Evolutionary conservation across 37 sponge, comb jelly and placozoan genomes (phyloP).

Genomic region (Mnemiopsis leidyi): DNA sequence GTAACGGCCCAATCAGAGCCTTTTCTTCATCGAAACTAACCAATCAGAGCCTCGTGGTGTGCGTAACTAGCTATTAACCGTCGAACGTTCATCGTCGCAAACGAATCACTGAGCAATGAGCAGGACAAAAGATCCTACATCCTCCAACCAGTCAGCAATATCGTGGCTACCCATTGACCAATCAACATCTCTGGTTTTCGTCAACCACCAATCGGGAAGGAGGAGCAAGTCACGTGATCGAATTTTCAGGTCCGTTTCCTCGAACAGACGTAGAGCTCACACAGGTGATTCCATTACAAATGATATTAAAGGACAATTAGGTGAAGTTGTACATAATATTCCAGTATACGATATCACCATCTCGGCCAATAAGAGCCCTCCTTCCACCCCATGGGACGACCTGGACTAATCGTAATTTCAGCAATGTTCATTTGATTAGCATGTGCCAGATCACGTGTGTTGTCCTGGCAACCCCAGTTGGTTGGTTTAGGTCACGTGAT

Average conservation of each 20-base stretch:
- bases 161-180: too few species aligned
- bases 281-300: constrained; percentile 21
- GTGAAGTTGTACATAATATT: constrained; percentile 5
- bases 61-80: too few species aligned
- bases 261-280: not conserved
- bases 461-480: not conserved
- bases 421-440: not conserved
- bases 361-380: not conserved
- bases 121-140: not conserved
- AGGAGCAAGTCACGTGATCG: not conserved
- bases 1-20: not conserved
- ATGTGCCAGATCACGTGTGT: not conserved
- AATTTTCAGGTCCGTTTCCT: not conserved
- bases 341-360: not conserved
- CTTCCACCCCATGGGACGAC: not conserved
- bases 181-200: not conserved
- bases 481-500: not conserved
- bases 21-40: not conserved
- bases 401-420: not conserved
- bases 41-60: not conserved
- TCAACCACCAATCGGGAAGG: not conserved
- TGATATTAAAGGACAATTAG: constrained; percentile 44
- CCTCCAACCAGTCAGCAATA: too few species aligned
- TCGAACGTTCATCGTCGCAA: not conserved
- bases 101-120: not conserved